Percentiles rank a stretch among this genome's conserved stretches.
Conservation (phyloP, 2,113 vertebrate species). For the Electrona antarctica region DNA sequence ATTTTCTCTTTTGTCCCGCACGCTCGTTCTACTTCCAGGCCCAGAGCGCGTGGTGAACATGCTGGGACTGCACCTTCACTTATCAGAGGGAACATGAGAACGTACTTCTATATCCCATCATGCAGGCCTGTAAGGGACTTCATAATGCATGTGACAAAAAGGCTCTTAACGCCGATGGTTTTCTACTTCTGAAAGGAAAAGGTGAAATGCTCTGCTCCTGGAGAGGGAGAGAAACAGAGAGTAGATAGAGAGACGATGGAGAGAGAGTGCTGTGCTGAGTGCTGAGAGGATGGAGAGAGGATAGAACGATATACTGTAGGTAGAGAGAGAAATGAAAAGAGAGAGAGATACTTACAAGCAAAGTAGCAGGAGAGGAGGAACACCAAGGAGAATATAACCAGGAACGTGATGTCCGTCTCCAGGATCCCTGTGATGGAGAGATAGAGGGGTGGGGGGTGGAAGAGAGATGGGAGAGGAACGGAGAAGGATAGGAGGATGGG, state of each 20-base stretch:
- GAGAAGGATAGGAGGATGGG: slow-evolving; percentile 1
- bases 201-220: slow-evolving; percentile 1
- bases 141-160: slow-evolving; percentile 29
- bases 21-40: neutral
- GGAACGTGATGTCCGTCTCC: slow-evolving; percentile 92
- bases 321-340: too few species aligned
- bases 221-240: neutral
- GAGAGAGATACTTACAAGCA: slow-evolving; percentile 83
- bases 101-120: slow-evolving; percentile 59
- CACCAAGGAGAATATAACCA: slow-evolving; percentile 88
- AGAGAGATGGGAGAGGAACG: slow-evolving; percentile 4
- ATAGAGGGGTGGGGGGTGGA: neutral
- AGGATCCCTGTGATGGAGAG: slow-evolving; percentile 81
- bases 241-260: slow-evolving; percentile 19
- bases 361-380: slow-evolving; percentile 91
- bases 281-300: slow-evolving; percentile 7
- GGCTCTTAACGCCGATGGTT: slow-evolving; percentile 31
- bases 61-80: slow-evolving; percentile 31
- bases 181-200: slow-evolving; percentile 12
- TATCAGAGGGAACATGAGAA: slow-evolving; percentile 56
- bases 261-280: neutral
- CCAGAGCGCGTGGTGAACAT: neutral
- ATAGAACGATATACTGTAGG: neutral
- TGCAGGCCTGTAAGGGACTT: slow-evolving; percentile 45
- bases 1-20: slow-evolving; percentile 11